Evolutionary conservation across 2,797 vertebrate genomes (phyloP).

Genomic region (Protosalanx chinensis): DNA sequence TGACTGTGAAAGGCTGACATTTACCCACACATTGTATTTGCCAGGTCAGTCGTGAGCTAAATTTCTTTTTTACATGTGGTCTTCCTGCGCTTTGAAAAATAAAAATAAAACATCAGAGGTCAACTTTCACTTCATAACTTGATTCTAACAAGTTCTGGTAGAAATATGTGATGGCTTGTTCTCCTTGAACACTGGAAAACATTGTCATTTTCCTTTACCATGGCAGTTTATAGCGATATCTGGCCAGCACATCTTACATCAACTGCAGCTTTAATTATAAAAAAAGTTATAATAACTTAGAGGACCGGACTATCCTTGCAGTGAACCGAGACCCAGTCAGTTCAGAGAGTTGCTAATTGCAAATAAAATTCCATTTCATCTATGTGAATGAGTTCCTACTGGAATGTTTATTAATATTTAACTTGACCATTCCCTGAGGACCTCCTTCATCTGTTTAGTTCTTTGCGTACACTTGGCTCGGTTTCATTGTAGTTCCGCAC

Average conservation of each 20-base stretch:
- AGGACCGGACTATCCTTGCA: slow-evolving; percentile 26
- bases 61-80: neutral
- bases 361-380: slow-evolving; percentile 39
- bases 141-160: slow-evolving; percentile 15
- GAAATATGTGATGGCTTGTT: slow-evolving; percentile 21
- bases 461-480: slow-evolving; percentile 23
- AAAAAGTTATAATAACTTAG: slow-evolving; percentile 32
- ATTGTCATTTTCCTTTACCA: slow-evolving; percentile 3
- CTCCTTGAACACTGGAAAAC: slow-evolving; percentile 15
- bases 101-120: slow-evolving; percentile 14
- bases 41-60: neutral
- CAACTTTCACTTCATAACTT: slow-evolving; percentile 23
- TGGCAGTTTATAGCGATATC: slow-evolving; percentile 28
- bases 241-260: slow-evolving; percentile 24
- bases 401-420: slow-evolving; percentile 46
- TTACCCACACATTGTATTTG: neutral
- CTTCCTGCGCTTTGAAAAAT: slow-evolving; percentile 6
- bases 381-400: slow-evolving; percentile 28
- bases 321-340: slow-evolving; percentile 31
- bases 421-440: slow-evolving; percentile 31
- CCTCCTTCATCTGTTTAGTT: slow-evolving; percentile 26
- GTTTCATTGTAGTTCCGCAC: slow-evolving; percentile 22
- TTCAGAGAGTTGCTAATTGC: slow-evolving; percentile 31
- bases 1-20: neutral
- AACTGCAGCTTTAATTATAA: slow-evolving; percentile 35